Conservation (phyloP, 1,140 invertebrate species). For the Drosophila murphyi region DNA sequence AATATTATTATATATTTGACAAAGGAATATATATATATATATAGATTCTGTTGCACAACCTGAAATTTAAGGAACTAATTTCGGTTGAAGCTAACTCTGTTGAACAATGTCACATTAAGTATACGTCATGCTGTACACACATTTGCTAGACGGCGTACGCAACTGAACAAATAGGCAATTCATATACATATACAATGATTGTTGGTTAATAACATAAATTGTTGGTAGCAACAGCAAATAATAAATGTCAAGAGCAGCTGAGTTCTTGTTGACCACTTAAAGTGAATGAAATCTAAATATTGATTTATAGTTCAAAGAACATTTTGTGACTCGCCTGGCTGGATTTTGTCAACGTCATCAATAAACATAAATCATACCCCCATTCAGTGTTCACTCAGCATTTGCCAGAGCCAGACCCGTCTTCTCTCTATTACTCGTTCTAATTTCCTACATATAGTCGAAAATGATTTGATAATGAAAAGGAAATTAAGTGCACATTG, state of each 20-base stretch:
- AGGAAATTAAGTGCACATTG: conserved; percentile 59
- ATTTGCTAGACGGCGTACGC: neutral
- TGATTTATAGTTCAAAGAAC: conserved; percentile 38
- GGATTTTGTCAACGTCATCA: conserved; percentile 48
- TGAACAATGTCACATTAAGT: conserved; percentile 13
- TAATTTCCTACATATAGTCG: conserved; percentile 57
- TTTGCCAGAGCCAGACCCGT: conserved; percentile 4
- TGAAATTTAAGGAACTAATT: too few relatives aligned
- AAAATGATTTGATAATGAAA: conserved; percentile 67
- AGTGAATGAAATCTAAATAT: conserved; percentile 26
- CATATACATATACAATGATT: neutral
- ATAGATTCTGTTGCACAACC: too few relatives aligned
- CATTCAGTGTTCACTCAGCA: conserved; percentile 2
- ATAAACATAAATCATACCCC: conserved; percentile 50
- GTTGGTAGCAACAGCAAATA: conserved; percentile 4
- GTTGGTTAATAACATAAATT: conserved; percentile 24
- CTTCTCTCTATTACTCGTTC: conserved; percentile 50
- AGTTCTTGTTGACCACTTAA: conserved; percentile 1
- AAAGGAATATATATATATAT: too few relatives aligned
- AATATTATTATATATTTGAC: too few relatives aligned
- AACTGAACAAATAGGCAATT: neutral
- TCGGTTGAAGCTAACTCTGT: too few relatives aligned
- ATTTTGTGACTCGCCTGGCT: neutral
- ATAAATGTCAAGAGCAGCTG: conserved; percentile 24
- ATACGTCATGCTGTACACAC: conserved; percentile 27